phyloP scores from a whole-genome alignment of 2,113 vertebrate genomes.

The Mormyrus lacerda region DNA sequence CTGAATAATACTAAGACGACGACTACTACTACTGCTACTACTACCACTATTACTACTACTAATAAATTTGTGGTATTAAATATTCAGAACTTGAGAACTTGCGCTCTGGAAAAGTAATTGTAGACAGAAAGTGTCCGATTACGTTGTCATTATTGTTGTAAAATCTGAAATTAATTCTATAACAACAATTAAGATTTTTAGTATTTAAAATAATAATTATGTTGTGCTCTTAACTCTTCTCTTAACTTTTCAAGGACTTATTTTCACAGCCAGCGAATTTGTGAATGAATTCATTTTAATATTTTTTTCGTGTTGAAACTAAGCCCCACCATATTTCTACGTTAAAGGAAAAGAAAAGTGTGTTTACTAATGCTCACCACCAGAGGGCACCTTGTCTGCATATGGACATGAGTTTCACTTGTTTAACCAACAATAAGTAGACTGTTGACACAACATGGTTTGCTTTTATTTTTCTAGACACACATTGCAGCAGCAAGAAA shows the following conservation, averaged over 20 bases:
- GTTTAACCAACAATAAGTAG: background rate
- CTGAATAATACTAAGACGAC: background rate
- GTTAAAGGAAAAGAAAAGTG: background rate
- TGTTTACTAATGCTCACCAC: background rate
- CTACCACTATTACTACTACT: background rate
- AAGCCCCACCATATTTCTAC: background rate
- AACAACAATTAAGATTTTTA: background rate
- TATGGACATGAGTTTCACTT: background rate
- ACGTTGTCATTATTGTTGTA: background rate
- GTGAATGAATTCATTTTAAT: background rate
- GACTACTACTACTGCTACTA: no score
- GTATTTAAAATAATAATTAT: background rate
- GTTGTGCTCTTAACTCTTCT: background rate
- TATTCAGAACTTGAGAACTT: background rate
- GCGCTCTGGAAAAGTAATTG: background rate
- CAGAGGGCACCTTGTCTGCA: background rate
- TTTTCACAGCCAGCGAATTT: background rate
- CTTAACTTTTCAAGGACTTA: background rate
- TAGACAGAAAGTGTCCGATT: background rate
- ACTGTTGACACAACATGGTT: background rate
- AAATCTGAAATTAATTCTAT: background rate
- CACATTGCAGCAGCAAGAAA: constrained; percentile 40
- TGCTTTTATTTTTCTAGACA: constrained; percentile 35
- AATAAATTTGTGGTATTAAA: background rate
- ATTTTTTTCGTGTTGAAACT: background rate